These are phyloP conservation scores for Gisinianus flammeolus DNA, from an alignment of 2,888 invertebrate genomes.

Conservation along the genomic window DNA sequence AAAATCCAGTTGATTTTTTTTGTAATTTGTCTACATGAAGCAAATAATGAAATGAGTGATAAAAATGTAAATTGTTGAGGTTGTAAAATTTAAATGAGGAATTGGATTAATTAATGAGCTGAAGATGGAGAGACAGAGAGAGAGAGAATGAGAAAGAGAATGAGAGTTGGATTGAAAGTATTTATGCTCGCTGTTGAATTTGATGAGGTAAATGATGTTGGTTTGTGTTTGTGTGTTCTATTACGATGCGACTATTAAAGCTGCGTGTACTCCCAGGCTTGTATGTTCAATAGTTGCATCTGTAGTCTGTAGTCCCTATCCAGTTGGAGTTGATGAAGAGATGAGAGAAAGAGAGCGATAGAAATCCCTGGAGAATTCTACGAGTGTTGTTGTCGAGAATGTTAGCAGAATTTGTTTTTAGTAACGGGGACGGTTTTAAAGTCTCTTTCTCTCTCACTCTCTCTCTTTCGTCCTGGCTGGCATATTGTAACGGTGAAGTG, in stretches of 20 bases:
- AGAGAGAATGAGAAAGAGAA: background rate
- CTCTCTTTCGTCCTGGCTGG: background rate
- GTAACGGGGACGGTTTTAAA: conserved; percentile 23
- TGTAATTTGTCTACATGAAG: no score
- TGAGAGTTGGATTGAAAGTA: background rate
- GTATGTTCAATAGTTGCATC: no score
- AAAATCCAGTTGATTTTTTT: no score
- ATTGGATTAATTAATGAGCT: no score
- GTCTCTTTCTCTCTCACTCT: background rate
- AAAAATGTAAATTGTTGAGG: background rate
- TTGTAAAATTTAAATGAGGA: background rate
- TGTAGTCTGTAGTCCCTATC: no score
- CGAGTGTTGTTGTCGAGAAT: conserved; percentile 1
- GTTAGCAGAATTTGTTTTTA: conserved; percentile 26
- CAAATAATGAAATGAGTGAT: no score
- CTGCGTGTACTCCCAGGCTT: no score
- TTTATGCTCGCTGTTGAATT: conserved; percentile 29
- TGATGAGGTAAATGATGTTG: conserved; percentile 40
- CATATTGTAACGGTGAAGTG: no score
- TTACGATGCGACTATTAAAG: no score
- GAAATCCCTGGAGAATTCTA: conserved; percentile 19
- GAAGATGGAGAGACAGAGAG: no score
- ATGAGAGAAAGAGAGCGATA: conserved; percentile 2
- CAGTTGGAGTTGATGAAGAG: conserved; percentile 24
- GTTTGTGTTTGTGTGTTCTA: background rate